Conservation (phyloP, 1,140 invertebrate genomes). For the Drosophila biarmipes region DNA sequence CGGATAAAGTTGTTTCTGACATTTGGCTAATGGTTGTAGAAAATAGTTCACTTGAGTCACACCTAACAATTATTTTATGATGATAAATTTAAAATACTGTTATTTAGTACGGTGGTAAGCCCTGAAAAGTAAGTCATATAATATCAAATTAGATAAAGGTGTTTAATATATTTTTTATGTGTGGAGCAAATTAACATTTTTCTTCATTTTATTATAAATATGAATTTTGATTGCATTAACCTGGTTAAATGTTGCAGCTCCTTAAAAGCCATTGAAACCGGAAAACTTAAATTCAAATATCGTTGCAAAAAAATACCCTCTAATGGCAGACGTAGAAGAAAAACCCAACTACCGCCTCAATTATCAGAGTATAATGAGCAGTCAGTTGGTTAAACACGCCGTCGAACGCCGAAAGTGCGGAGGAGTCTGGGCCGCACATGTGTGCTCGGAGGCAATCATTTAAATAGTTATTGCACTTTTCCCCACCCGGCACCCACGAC, state of each 20-base stretch:
- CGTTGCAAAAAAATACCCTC: background rate
- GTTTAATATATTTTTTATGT: too few species aligned
- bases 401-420: slow-evolving; percentile 29
- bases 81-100: too few species aligned
- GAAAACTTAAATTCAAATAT: background rate
- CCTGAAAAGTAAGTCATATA: too few species aligned
- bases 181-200: too few species aligned
- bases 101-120: too few species aligned
- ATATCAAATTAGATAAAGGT: too few species aligned
- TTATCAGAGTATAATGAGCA: slow-evolving; percentile 26
- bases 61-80: too few species aligned
- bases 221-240: background rate
- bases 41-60: too few species aligned
- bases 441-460: slow-evolving; percentile 62
- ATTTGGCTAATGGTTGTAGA: too few species aligned
- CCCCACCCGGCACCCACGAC: slow-evolving; percentile 48
- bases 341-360: background rate
- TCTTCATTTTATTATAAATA: too few species aligned
- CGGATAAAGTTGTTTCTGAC: background rate
- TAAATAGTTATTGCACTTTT: slow-evolving; percentile 82
- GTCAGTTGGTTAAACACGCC: slow-evolving; percentile 23
- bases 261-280: background rate
- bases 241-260: background rate
- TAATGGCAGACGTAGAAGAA: background rate
- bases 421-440: slow-evolving; percentile 31